Evolutionary conservation across 2,797 vertebrate genomes (phyloP).

Genomic region (Xenentodon cancila): DNA sequence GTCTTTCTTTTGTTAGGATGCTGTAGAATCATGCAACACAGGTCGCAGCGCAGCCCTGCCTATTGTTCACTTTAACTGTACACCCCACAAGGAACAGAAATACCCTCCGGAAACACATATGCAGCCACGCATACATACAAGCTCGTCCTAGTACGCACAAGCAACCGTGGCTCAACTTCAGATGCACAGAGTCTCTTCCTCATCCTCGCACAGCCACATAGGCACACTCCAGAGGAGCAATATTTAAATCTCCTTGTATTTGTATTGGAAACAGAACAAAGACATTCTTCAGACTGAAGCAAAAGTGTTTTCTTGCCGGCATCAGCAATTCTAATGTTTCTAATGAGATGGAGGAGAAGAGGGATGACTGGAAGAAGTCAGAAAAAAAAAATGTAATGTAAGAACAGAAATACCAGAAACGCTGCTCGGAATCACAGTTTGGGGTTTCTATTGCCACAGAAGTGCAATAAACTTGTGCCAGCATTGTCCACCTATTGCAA

Average conservation of each 20-base stretch:
- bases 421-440: conserved; percentile 48
- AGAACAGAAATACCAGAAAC: conserved; percentile 33
- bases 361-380: conserved; percentile 58
- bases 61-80: conserved; percentile 74
- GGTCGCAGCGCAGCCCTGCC: conserved; percentile 58
- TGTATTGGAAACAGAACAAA: conserved; percentile 86
- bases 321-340: conserved; percentile 83
- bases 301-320: conserved; percentile 80
- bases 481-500: conserved; percentile 55
- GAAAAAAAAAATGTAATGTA: conserved; percentile 35
- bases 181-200: conserved; percentile 45
- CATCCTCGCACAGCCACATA: conserved; percentile 50
- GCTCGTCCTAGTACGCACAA: conserved; percentile 53
- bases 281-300: conserved; percentile 80
- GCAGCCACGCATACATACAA: conserved; percentile 34
- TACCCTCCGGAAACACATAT: conserved; percentile 64
- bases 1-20: conserved; percentile 52
- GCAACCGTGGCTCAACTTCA: conserved; percentile 59
- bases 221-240: conserved; percentile 70
- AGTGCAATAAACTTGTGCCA: conserved; percentile 21
- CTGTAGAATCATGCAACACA: conserved; percentile 46
- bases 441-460: conserved; percentile 12
- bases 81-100: conserved; percentile 62
- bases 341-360: conserved; percentile 78
- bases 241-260: conserved; percentile 83